Conservation (phyloP, 1,140 invertebrate species). For the Pomacea maculata region DNA sequence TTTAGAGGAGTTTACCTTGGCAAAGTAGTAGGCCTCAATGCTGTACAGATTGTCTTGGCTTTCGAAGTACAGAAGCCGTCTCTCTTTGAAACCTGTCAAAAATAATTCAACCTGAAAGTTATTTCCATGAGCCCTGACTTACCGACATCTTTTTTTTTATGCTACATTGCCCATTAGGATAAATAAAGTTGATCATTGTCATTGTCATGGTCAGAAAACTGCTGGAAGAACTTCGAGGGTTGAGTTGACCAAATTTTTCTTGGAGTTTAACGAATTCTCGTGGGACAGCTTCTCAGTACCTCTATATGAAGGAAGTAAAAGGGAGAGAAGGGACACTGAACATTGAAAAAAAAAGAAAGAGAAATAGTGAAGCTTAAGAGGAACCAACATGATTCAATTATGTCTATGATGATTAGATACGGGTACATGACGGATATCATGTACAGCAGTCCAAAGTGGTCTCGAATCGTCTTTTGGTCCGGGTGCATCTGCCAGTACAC, state of each 20-base stretch:
- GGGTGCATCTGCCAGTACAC: slow-evolving; percentile 47
- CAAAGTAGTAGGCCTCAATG: slow-evolving; percentile 50
- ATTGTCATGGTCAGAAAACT: no score
- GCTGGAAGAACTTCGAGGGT: no score
- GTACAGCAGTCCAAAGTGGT: slow-evolving; percentile 56
- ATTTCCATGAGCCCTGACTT: neutral
- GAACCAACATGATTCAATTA: slow-evolving; percentile 54
- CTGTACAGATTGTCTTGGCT: slow-evolving; percentile 54
- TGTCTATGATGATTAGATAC: slow-evolving; percentile 52
- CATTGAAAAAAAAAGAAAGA: no score
- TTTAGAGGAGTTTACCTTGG: slow-evolving; percentile 45
- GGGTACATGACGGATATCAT: slow-evolving; percentile 56
- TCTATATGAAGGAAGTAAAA: no score
- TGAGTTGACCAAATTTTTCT: no score
- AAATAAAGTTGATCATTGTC: no score
- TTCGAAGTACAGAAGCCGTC: slow-evolving; percentile 52
- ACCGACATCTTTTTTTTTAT: no score
- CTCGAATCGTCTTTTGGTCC: slow-evolving; percentile 46
- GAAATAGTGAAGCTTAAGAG: neutral
- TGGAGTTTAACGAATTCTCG: no score
- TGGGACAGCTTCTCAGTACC: no score
- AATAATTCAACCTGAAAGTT: slow-evolving; percentile 3
- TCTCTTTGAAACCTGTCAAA: slow-evolving; percentile 52
- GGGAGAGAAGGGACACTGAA: no score
- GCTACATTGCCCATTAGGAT: no score